These are phyloP conservation scores for Agapornis roseicollis DNA, from an alignment of 2,113 vertebrate species.

Conservation along the genomic window DNA sequence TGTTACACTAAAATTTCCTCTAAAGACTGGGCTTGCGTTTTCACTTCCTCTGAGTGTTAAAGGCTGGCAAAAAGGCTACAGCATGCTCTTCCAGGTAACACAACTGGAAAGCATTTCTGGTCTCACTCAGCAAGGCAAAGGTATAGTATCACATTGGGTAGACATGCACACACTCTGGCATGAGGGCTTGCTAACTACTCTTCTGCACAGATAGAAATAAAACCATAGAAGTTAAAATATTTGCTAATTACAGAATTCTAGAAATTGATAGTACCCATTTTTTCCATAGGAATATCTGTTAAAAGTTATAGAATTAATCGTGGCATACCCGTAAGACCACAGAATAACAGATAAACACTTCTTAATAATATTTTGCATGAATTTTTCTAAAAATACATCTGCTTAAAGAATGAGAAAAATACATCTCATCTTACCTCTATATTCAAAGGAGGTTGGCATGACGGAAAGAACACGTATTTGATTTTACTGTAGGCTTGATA, in stretches of 20 bases:
- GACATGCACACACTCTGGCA: background rate
- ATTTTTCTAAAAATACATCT: background rate
- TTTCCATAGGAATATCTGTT: background rate
- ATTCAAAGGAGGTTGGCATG: slow-evolving; percentile 52
- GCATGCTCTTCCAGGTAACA: background rate
- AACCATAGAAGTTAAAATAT: background rate
- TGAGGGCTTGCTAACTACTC: background rate
- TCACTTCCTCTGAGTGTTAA: background rate
- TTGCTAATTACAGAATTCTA: background rate
- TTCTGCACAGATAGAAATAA: background rate
- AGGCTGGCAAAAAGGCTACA: background rate
- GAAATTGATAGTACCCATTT: background rate
- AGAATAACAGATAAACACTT: background rate
- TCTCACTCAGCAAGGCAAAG: background rate
- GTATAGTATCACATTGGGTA: background rate
- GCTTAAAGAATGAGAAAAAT: background rate
- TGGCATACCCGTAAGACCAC: background rate
- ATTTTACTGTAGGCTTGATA: background rate
- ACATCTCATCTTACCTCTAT: slow-evolving; percentile 64
- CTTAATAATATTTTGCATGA: background rate
- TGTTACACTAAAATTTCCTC: background rate
- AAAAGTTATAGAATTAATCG: background rate
- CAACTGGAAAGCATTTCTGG: background rate
- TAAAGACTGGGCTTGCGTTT: background rate
- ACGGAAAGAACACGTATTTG: slow-evolving; percentile 66